These are phyloP conservation scores for Prunella strophiata DNA, from an alignment of 2,797 vertebrate genomes.

Conservation along the genomic window DNA sequence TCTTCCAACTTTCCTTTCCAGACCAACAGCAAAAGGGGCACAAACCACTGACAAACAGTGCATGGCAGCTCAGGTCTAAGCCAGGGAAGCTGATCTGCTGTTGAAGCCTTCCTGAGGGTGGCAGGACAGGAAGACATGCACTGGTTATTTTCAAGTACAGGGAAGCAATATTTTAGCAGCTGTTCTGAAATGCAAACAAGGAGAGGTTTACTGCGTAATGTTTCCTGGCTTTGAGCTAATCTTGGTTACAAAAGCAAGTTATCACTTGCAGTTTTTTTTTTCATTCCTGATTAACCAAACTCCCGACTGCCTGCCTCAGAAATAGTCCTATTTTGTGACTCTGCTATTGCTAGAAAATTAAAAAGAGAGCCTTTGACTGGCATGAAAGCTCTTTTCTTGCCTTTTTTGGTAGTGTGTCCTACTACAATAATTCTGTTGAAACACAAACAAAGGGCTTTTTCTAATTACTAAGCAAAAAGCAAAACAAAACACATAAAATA, in stretches of 20 bases:
- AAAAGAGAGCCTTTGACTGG: not conserved
- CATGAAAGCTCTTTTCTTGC: conserved; percentile 16
- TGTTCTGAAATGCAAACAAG: not conserved
- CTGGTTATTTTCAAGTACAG: not conserved
- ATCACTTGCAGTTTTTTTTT: not conserved
- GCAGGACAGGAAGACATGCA: not conserved
- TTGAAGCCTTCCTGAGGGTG: not conserved
- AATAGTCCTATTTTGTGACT: not conserved
- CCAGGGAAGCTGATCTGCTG: not conserved
- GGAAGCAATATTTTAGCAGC: not conserved
- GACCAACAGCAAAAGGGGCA: fast-evolving
- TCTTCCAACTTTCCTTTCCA: not conserved
- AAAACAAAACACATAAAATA: not conserved
- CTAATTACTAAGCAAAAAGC: conserved; percentile 16
- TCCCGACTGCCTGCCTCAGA: not conserved
- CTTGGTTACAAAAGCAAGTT: conserved; percentile 8
- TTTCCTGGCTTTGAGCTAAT: conserved; percentile 51
- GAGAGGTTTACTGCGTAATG: not conserved
- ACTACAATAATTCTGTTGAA: not conserved
- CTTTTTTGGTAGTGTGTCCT: not conserved
- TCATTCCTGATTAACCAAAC: not conserved
- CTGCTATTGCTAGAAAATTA: not conserved
- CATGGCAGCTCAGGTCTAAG: not conserved
- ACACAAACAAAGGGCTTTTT: not conserved
- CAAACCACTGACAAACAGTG: not conserved